These are phyloP conservation scores for Melanotaenia nigrans DNA, from an alignment of 2,797 vertebrate species.

Conservation along the genomic window DNA sequence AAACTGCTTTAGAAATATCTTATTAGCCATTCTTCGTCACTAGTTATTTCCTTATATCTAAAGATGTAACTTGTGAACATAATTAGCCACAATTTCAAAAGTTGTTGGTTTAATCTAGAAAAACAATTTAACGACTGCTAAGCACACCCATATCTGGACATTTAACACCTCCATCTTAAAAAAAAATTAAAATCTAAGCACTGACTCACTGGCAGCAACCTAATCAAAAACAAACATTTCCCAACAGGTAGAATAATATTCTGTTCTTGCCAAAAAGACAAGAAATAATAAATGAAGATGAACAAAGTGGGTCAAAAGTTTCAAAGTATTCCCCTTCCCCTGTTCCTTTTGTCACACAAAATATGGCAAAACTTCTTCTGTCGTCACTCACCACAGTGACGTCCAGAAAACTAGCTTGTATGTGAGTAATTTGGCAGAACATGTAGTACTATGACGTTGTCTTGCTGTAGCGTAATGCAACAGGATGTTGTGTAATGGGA, in stretches of 20 bases:
- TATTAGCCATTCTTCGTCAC: background rate
- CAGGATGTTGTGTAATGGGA: constrained; percentile 64
- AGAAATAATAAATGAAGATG: background rate
- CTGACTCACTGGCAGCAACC: constrained; percentile 20
- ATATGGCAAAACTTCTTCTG: constrained; percentile 49
- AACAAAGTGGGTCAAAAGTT: constrained; percentile 26
- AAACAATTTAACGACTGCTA: background rate
- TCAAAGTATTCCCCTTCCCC: constrained; percentile 12
- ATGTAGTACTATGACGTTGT: constrained; percentile 50
- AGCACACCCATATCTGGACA: constrained; percentile 1
- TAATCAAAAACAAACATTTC: constrained; percentile 10
- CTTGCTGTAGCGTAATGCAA: constrained; percentile 38
- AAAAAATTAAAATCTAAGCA: background rate
- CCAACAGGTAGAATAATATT: background rate
- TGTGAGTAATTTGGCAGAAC: constrained; percentile 49
- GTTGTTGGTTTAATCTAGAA: background rate
- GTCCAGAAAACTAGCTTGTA: constrained; percentile 21
- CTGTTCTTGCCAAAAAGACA: constrained; percentile 1
- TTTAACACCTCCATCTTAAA: constrained; percentile 1
- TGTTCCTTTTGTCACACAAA: constrained; percentile 39
- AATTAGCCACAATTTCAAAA: background rate
- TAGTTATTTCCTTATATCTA: background rate
- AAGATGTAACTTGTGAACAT: background rate
- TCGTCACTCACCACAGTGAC: constrained; percentile 42
- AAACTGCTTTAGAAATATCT: background rate